These are phyloP conservation scores for Eupithecia vulgata DNA, from an alignment of 2,888 invertebrate species.

Conservation along the genomic window DNA sequence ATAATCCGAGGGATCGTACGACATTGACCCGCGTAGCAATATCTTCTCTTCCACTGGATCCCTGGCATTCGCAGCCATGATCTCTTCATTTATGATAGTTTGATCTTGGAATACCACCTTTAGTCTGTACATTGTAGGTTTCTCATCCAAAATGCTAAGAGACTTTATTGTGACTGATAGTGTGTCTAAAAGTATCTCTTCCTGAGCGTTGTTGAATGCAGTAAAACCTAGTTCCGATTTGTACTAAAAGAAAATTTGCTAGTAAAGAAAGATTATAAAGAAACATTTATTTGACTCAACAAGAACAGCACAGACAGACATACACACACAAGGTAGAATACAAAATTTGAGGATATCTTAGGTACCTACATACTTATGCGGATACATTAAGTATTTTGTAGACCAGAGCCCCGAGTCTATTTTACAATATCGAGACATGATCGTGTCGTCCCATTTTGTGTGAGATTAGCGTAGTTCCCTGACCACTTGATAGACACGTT, in stretches of 20 bases:
- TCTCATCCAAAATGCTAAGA: conserved; percentile 58
- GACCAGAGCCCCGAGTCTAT: too few relatives aligned
- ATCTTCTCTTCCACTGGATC: conserved; percentile 41
- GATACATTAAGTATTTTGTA: not conserved
- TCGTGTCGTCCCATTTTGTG: too few relatives aligned
- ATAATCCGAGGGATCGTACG: conserved; percentile 73
- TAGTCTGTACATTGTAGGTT: conserved; percentile 51
- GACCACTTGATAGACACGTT: too few relatives aligned
- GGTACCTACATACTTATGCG: too few relatives aligned
- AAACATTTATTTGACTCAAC: too few relatives aligned
- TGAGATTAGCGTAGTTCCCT: too few relatives aligned
- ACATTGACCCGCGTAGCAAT: conserved; percentile 59
- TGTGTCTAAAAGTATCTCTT: conserved; percentile 51
- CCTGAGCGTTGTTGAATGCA: not conserved
- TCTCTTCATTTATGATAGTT: conserved; percentile 54
- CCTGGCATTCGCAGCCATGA: conserved; percentile 56
- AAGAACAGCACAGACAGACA: too few relatives aligned
- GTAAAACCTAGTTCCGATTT: not conserved
- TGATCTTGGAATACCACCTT: conserved; percentile 67
- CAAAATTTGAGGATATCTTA: too few relatives aligned
- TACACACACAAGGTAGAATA: too few relatives aligned
- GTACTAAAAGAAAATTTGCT: not conserved
- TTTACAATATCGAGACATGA: too few relatives aligned
- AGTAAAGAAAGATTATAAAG: too few relatives aligned
- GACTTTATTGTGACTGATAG: conserved; percentile 58